These are phyloP conservation scores for Pandemis cinnamomeana DNA, from an alignment of 2,888 invertebrate genomes.

Conservation along the genomic window DNA sequence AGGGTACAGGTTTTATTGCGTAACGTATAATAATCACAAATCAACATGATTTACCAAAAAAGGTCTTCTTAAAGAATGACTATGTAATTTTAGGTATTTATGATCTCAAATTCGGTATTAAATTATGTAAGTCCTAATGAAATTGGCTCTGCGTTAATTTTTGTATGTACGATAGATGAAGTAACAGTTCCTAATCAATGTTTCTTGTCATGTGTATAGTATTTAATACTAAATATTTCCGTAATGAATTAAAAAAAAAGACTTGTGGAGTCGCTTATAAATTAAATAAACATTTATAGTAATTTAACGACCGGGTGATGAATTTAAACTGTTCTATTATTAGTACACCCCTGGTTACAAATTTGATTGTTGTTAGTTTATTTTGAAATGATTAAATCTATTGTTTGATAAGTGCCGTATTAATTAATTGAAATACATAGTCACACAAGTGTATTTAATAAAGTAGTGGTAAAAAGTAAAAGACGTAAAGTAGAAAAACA, in stretches of 20 bases:
- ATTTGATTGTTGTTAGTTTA: constrained; percentile 9
- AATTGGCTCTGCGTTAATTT: background rate
- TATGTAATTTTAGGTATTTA: background rate
- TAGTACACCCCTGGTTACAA: background rate
- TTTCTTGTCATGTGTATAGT: constrained; percentile 22
- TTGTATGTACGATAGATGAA: constrained; percentile 10
- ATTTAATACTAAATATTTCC: background rate
- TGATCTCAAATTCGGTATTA: constrained; percentile 14
- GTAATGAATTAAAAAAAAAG: constrained; percentile 1
- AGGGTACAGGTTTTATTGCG: constrained; percentile 23
- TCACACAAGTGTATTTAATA: background rate
- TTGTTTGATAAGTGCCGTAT: constrained; percentile 6
- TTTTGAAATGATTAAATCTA: constrained; percentile 13
- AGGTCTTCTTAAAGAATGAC: constrained; percentile 26
- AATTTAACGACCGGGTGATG: constrained; percentile 12
- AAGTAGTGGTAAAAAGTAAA: background rate
- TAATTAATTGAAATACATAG: background rate
- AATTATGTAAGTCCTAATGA: background rate
- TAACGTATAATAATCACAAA: constrained; percentile 1
- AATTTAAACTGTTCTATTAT: constrained; percentile 9
- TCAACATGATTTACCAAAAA: background rate
- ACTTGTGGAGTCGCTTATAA: background rate
- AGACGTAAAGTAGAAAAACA: background rate
- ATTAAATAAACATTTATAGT: background rate
- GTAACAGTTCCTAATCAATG: constrained; percentile 32